A percentile compares a stretch with the other conserved stretches of the same genome.
These are phyloP conservation scores for Chrysogorgia sp. DNA, from an alignment of 92 coral and sea anemone species.

Conservation along the genomic window DNA sequence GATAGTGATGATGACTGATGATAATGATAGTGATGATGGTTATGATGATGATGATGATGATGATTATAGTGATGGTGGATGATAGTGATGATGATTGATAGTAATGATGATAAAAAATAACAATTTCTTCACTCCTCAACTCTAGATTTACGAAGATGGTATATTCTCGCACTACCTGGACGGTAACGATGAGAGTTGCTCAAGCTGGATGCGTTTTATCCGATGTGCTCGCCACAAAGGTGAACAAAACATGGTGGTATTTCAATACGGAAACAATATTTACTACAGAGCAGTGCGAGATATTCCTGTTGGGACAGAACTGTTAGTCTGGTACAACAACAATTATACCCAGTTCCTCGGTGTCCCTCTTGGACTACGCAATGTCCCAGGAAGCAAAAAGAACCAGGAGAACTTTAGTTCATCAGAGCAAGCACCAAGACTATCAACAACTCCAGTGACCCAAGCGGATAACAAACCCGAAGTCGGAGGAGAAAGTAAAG, in stretches of 20 bases:
- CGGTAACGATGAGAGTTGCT: constrained; percentile 80
- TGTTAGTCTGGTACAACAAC: constrained; percentile 92
- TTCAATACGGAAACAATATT: constrained; percentile 80
- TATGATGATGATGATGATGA: not conserved
- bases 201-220: constrained; percentile 98
- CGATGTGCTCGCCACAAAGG: constrained; percentile 91
- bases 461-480: constrained; percentile 17
- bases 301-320: constrained; percentile 77
- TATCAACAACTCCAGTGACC: not conserved
- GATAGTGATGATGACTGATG: not conserved
- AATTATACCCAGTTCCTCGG: constrained; percentile 88
- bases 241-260: constrained; percentile 87
- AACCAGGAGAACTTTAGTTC: constrained; percentile 4
- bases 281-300: constrained; percentile 93
- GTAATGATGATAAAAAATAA: not conserved
- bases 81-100: no score
- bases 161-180: constrained; percentile 73
- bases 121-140: not conserved
- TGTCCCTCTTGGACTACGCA: constrained; percentile 72
- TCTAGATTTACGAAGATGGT: constrained; percentile 77
- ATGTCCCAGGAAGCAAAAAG: constrained; percentile 33
- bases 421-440: not conserved
- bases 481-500: not conserved
- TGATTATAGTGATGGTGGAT: not conserved
- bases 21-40: not conserved